phyloP scores from a whole-genome alignment of 2,113 vertebrate species.

The Pyxicephalus adspersus region DNA sequence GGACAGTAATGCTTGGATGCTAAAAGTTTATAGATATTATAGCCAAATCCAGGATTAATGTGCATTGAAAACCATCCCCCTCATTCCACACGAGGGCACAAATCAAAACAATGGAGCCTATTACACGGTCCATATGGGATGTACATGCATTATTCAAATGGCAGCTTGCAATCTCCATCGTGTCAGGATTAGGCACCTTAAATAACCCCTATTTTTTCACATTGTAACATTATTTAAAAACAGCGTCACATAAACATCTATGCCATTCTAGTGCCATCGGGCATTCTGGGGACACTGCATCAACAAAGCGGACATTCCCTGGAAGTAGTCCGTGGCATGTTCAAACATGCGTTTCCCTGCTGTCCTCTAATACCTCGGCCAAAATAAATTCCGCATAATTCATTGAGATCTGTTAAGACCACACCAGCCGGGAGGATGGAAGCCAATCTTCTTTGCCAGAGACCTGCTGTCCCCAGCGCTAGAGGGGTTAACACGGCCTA shows the following conservation, averaged over 20 bases:
- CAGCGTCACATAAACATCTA: not conserved
- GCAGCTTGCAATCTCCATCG: not conserved
- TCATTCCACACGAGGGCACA: not conserved
- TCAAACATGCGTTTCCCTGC: conserved; percentile 21
- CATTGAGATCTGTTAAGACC: conserved; percentile 15
- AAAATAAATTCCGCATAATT: conserved; percentile 36
- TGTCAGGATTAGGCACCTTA: not conserved
- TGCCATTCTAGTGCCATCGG: not conserved
- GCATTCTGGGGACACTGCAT: conserved; percentile 1
- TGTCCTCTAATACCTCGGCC: conserved; percentile 24
- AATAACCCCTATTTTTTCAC: not conserved
- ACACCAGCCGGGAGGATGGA: conserved; percentile 12
- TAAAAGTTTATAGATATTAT: too few species aligned
- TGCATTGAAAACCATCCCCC: too few species aligned
- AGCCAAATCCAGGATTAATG: too few species aligned
- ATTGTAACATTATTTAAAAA: too few species aligned
- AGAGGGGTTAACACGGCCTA: conserved; percentile 44
- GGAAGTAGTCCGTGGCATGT: conserved; percentile 17
- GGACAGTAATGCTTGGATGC: too few species aligned
- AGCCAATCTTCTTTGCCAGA: conserved; percentile 30
- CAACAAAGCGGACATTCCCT: conserved; percentile 20
- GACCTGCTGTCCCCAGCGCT: conserved; percentile 6
- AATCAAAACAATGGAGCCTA: not conserved
- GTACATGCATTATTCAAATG: not conserved
- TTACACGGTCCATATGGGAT: not conserved